Conservation (phyloP, 1,140 invertebrate species). For the Hycleus cichorii region DNA sequence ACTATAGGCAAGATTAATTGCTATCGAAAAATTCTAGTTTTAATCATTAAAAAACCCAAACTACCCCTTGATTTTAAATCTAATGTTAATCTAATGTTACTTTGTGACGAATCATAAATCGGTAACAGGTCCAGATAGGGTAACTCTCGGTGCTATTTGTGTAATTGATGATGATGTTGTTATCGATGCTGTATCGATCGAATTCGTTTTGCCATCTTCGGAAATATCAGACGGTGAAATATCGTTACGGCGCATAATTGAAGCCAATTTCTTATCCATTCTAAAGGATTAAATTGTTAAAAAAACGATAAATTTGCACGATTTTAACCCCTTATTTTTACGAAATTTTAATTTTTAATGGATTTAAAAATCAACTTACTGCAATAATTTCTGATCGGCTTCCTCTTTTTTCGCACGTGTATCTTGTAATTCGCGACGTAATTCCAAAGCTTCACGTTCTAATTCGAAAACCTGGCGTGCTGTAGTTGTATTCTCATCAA, state of each 20-base stretch:
- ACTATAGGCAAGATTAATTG: not conserved
- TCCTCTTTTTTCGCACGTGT: constrained; percentile 46
- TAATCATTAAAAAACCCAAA: not conserved
- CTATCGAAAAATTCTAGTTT: not conserved
- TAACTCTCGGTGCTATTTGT: constrained; percentile 29
- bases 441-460: constrained; percentile 38
- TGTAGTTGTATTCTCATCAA: constrained; percentile 26
- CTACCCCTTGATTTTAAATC: not conserved
- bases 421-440: constrained; percentile 45
- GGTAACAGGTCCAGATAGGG: constrained; percentile 39
- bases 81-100: not conserved
- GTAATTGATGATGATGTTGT: constrained; percentile 28
- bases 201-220: constrained; percentile 32
- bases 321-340: too few relatives aligned
- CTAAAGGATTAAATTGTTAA: constrained; percentile 14
- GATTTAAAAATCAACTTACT: constrained; percentile 38
- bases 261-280: constrained; percentile 30
- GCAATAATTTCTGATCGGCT: constrained; percentile 45
- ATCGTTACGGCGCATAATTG: constrained; percentile 27
- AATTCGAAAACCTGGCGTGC: constrained; percentile 38
- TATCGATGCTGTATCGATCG: constrained; percentile 31
- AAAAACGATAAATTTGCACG: too few relatives aligned
- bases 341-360: too few relatives aligned
- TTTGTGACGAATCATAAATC: constrained; percentile 30
- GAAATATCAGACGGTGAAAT: constrained; percentile 28